Conservation (phyloP, 2,113 vertebrate genomes). For the Corythoichthys intestinalis region DNA sequence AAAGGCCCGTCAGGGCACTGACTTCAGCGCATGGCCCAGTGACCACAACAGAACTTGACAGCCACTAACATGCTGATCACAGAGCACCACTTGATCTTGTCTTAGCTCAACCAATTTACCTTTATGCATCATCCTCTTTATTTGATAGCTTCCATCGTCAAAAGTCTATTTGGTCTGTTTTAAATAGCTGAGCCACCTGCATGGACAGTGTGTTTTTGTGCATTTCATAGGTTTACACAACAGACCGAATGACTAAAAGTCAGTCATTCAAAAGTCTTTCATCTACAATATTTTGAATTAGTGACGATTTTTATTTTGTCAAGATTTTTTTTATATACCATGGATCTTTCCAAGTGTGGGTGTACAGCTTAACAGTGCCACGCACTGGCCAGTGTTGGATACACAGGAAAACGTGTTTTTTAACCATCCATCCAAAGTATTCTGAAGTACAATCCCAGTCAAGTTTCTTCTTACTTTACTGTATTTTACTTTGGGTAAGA, state of each 20-base stretch:
- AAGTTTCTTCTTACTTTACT: not conserved
- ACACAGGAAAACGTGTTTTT: not conserved
- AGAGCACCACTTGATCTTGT: constrained; percentile 32
- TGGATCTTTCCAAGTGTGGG: not conserved
- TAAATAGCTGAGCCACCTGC: not conserved
- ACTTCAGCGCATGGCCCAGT: constrained; percentile 58
- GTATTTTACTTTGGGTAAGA: not conserved
- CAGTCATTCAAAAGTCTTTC: not conserved
- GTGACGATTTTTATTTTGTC: not conserved
- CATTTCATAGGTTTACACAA: not conserved
- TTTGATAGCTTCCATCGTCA: not conserved
- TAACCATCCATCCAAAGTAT: not conserved
- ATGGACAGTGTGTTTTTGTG: not conserved
- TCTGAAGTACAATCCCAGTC: no score
- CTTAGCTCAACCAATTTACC: constrained; percentile 5
- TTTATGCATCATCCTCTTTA: not conserved
- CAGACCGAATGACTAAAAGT: not conserved
- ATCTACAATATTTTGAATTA: not conserved
- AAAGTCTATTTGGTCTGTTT: not conserved
- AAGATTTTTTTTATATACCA: no score
- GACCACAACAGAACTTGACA: constrained; percentile 39
- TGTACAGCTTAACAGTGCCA: not conserved
- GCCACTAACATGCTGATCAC: constrained; percentile 45
- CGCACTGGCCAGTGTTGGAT: not conserved
- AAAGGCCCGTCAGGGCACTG: constrained; percentile 42